Base-by-base conservation (phyloP, 2,888 invertebrate genomes). In the Leptura quadrifasciata region DNA sequence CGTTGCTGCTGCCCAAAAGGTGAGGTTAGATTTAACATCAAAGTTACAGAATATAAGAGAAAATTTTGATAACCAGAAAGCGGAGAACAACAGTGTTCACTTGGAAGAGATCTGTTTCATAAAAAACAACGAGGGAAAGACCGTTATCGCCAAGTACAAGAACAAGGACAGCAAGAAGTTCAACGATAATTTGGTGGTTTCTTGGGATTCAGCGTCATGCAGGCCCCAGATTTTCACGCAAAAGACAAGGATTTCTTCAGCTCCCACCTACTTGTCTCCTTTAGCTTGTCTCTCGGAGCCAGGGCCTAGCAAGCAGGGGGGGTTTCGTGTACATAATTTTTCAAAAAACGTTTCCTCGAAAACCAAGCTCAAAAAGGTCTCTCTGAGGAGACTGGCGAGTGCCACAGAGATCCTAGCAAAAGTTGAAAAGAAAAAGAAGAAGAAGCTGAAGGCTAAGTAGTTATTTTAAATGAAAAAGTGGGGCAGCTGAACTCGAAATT, bases 51-150 rank as follows among this genome's bases (percentile, higher is more conserved):
- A 74, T 55, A 75, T 73, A 27, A 64, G 39, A 58, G 76, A 76
- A 57, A 63, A 72, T 69, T 57, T 57, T 24, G 76, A 80, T 35
- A 79, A 75, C 18, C 35, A 57, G 8, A 64, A 72, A 27, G 78
- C 65, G 55, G 72, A 69, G 10, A 75, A 74, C 6, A 81, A 82
- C n/a, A 80, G 80, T 6, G 77, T 88, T n/a, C 86, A 88, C 74
- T 76, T 89, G 58, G 80, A 85, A 24, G 89, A 89, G 74, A 88
- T 89, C 55, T 87, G 88, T 75, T 88, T 88, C 74, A 84, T 89
- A 58, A 89, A 88, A 80, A 85, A 84, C 73, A 82, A 79, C 60
- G 86, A 86, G 63, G 87, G 87, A n/a, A 89, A 88, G 79, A 86
- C 86, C 35, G 83, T 88, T 71, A 87, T 88, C 47, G 88, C 89